A percentile compares a stretch with the other conserved stretches of the same genome.
Evolutionary conservation across 2,888 invertebrate genomes (phyloP).

Genomic region (Apomyelois bistriatella): DNA sequence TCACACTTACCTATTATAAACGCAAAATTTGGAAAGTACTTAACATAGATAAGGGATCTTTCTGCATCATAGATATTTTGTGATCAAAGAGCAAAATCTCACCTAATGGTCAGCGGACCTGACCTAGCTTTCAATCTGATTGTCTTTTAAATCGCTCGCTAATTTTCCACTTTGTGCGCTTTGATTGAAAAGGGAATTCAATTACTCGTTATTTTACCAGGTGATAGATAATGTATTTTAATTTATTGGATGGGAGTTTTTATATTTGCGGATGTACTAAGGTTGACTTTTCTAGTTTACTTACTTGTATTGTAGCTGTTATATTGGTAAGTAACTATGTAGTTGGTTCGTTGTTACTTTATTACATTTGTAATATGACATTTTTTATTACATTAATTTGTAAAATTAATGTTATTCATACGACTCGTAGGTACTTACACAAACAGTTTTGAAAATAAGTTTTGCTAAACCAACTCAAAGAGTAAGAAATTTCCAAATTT

Average conservation of each 20-base stretch:
- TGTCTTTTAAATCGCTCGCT: conserved; percentile 36
- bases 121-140: conserved; percentile 39
- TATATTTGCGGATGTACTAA: not conserved
- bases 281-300: not conserved
- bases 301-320: too few species aligned
- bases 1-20: not conserved
- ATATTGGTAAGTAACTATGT: too few species aligned
- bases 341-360: too few species aligned
- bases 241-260: not conserved
- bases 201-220: not conserved
- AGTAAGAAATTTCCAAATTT: too few species aligned
- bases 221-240: not conserved
- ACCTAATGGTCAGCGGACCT: conserved; percentile 27
- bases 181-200: conserved; percentile 7
- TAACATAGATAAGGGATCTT: not conserved
- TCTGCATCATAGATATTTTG: conserved; percentile 10
- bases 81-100: conserved; percentile 22
- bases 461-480: too few species aligned
- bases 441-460: too few species aligned
- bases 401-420: too few species aligned
- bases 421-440: too few species aligned
- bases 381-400: too few species aligned
- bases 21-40: not conserved
- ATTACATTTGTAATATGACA: too few species aligned
- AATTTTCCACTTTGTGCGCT: conserved; percentile 34